phyloP scores from a whole-genome alignment of 2,888 invertebrate genomes.

The Dichetophora obliterata region DNA sequence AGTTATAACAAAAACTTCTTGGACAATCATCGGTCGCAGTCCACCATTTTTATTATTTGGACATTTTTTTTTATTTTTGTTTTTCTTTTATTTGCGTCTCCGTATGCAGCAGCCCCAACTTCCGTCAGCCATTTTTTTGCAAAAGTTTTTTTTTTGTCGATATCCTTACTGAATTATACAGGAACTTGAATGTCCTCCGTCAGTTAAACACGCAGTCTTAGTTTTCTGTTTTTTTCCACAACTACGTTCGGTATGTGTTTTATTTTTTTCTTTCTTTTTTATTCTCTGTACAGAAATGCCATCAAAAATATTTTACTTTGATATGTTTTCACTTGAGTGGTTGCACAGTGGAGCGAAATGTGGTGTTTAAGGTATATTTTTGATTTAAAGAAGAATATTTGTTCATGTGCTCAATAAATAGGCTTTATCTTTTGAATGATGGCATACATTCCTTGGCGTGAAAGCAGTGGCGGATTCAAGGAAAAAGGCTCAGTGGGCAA shows the following conservation, averaged over 20 bases:
- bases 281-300: constrained; percentile 13
- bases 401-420: no score
- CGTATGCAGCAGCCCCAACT: not conserved
- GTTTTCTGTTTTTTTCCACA: not conserved
- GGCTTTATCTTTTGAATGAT: no score
- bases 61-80: not conserved
- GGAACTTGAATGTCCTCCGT: constrained; percentile 10
- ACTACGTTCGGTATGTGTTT: not conserved
- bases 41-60: no score
- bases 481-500: no score
- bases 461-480: no score
- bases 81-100: not conserved
- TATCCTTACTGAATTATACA: constrained; percentile 17
- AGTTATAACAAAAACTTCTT: no score
- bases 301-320: constrained; percentile 27
- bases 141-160: not conserved
- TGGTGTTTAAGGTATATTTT: not conserved
- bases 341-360: constrained; percentile 33
- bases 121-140: not conserved
- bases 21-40: no score
- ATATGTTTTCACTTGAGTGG: constrained; percentile 21
- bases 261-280: constrained; percentile 27
- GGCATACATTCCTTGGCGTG: no score
- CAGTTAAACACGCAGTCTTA: constrained; percentile 1
- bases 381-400: not conserved